Evolutionary conservation across 2,113 vertebrate species (phyloP), one percentile per base, ranked within the genome.

Genomic region (Catharus bicknelli): DNA sequence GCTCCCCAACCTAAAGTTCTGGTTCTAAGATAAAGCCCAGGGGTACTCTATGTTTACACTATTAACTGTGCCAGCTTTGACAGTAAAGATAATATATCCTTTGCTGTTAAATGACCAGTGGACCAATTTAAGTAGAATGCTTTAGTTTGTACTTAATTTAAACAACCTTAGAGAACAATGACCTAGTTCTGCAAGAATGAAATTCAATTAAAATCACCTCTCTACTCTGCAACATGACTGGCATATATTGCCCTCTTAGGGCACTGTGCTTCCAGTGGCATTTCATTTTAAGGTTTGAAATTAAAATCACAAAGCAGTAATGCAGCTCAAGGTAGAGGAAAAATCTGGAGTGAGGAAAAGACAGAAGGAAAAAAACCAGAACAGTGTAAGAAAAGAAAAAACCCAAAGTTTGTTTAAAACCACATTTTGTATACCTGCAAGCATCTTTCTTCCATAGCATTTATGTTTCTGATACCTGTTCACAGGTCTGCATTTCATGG

Each of bases 131-230:
- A 82, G 47, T 38, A 32, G 23, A 86, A 74, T 54, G 21, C 14
- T 83, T 90, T 30, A 42, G 29, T 77, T 88, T 69, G 26, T 47
- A 91, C 79, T 90, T 93, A 84, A 91, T 89, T 95, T 89, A 82
- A 70, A 63, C 50, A 87, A n/a, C 51, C 48, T 87, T 64, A 87
- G 62, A 94, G 82, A 95, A 91, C 62, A 90, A 85, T 36, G 42
- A 83, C 48, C 70, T 63, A 83, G 76, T 77, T 90, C 67, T 91
- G n/a, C 61, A 81, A 82, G 74, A 89, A 76, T 40, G 18, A 81
- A 86, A 94, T 78, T 74, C 47, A 83, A 43, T 77, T 90, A 58
- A 83, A 93, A 91, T 36, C 53, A 83, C 22, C 53, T 82, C 36
- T 77, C 36, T 63, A 11, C n/a, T 59, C 76, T 68, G 61, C 63